Evolutionary conservation across 2,113 vertebrate species (phyloP).

Genomic region (Upupa epops): DNA sequence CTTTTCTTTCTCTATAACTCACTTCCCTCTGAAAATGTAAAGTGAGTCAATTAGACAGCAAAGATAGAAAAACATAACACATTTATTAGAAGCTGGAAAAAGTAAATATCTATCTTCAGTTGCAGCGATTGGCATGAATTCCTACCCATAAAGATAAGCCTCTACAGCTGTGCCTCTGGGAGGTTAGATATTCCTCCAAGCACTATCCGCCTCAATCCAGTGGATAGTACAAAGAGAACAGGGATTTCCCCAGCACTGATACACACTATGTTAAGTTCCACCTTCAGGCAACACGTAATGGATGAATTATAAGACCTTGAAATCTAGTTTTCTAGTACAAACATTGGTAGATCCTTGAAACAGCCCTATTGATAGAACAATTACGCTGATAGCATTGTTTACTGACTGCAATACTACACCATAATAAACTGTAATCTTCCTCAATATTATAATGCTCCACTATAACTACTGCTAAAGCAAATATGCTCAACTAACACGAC

Average conservation of each 20-base stretch:
- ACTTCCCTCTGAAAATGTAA: background rate
- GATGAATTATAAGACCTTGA: conserved; percentile 27
- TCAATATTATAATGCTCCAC: background rate
- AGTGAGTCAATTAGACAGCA: background rate
- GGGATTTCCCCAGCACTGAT: conserved; percentile 20
- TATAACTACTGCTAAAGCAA: conserved; percentile 34
- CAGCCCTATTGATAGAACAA: background rate
- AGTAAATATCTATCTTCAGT: background rate
- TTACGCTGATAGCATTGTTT: conserved; percentile 13
- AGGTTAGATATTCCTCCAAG: conserved; percentile 26
- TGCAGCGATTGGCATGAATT: background rate
- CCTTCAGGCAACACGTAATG: conserved; percentile 22
- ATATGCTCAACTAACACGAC: conserved; percentile 11
- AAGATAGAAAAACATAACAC: background rate
- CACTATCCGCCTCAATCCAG: background rate
- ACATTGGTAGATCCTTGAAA: conserved; percentile 18
- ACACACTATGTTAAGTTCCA: background rate
- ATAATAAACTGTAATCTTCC: background rate
- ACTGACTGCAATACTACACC: background rate
- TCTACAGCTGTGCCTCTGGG: background rate
- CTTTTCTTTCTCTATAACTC: background rate
- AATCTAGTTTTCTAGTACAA: conserved; percentile 39
- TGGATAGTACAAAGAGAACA: conserved; percentile 4
- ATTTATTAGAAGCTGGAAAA: background rate
- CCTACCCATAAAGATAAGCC: conserved; percentile 29